These are phyloP conservation scores for Gymnarchus niloticus DNA, from an alignment of 2,113 vertebrate genomes.

Conservation along the genomic window DNA sequence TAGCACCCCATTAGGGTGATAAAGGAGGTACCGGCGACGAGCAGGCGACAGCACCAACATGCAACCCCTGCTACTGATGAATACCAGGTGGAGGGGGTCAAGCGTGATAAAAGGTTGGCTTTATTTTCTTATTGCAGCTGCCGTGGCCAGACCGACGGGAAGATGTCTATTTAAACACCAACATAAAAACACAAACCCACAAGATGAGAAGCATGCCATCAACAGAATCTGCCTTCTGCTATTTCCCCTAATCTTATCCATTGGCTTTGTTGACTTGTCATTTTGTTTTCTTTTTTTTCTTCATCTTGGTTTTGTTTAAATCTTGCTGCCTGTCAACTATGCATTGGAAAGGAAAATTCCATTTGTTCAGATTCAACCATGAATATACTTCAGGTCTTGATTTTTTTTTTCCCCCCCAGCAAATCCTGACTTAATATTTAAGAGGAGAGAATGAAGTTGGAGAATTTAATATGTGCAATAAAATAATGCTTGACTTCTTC, in stretches of 20 bases:
- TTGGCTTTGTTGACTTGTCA: constrained; percentile 16
- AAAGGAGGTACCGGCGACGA: constrained; percentile 65
- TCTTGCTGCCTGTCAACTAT: background rate
- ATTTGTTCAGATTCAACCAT: background rate
- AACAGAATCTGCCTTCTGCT: background rate
- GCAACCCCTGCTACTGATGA: constrained; percentile 61
- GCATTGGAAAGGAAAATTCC: background rate
- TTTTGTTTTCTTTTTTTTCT: background rate
- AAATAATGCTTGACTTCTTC: background rate
- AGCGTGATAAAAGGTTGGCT: constrained; percentile 58
- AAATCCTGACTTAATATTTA: background rate
- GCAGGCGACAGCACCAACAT: constrained; percentile 60
- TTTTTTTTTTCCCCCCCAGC: background rate
- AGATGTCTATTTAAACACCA: constrained; percentile 52
- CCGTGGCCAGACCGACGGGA: constrained; percentile 40
- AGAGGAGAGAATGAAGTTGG: background rate
- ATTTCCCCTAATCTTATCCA: constrained; percentile 7
- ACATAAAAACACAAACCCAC: constrained; percentile 31
- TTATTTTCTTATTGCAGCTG: constrained; percentile 65
- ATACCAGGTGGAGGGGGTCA: constrained; percentile 65
- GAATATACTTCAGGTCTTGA: background rate
- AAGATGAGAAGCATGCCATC: constrained; percentile 18
- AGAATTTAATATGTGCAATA: background rate
- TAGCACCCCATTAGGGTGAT: constrained; percentile 68
- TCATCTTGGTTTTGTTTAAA: background rate